These are phyloP conservation scores for Xylota sylvarum DNA, from an alignment of 2,888 invertebrate genomes.

Conservation along the genomic window DNA sequence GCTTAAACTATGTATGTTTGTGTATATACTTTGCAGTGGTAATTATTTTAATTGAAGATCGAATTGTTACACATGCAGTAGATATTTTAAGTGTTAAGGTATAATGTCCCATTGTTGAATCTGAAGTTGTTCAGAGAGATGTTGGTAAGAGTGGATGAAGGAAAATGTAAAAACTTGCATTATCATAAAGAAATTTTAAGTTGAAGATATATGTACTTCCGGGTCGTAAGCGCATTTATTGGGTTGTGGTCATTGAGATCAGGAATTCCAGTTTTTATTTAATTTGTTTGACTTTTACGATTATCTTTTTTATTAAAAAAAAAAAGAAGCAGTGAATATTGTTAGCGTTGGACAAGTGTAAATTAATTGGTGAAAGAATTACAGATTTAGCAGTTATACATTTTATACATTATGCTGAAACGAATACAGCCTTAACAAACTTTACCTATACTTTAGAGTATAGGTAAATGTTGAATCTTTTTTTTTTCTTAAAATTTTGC, in stretches of 20 bases:
- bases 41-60: constrained; percentile 20
- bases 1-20: neutral
- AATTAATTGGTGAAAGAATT: too few species aligned
- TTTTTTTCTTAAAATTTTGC: too few species aligned
- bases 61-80: constrained; percentile 24
- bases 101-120: neutral
- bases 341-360: neutral
- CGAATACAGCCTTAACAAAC: too few species aligned
- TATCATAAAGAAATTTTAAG: neutral
- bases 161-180: neutral
- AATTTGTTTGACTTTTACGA: neutral
- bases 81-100: neutral
- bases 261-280: neutral
- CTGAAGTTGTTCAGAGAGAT: neutral
- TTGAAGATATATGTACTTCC: neutral
- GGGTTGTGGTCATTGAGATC: neutral
- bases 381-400: too few species aligned
- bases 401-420: too few species aligned
- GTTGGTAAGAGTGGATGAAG: neutral
- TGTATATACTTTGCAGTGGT: constrained; percentile 5
- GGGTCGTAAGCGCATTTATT: neutral
- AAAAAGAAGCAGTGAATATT: too few species aligned
- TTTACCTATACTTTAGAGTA: too few species aligned
- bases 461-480: too few species aligned
- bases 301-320: neutral